These are phyloP conservation scores for Stegastes partitus DNA, from an alignment of 2,113 vertebrate species.

Conservation along the genomic window DNA sequence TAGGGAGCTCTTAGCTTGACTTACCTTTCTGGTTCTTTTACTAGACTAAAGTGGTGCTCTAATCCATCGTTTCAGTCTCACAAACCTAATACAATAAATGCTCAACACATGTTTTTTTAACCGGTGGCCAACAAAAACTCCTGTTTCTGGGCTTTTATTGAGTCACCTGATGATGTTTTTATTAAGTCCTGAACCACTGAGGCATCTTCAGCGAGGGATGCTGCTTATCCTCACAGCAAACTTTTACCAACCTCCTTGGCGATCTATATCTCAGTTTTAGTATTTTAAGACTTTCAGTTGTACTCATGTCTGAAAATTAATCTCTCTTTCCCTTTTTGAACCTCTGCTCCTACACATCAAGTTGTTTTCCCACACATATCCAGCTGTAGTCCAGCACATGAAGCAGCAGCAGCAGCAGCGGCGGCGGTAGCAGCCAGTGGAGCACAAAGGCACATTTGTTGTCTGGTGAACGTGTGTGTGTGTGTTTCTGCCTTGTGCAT, in stretches of 20 bases:
- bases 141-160: background rate
- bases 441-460: constrained; percentile 85
- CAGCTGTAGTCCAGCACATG: constrained; percentile 50
- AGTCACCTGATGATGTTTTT: background rate
- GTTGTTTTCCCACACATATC: constrained; percentile 33
- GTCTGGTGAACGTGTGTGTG: constrained; percentile 71
- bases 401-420: constrained; percentile 20
- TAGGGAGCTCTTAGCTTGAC: background rate
- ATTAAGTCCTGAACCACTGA: background rate
- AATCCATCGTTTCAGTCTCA: constrained; percentile 5
- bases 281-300: constrained; percentile 14
- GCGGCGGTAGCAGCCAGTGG: constrained; percentile 47
- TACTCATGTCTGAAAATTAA: background rate
- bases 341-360: constrained; percentile 14
- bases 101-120: background rate
- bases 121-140: background rate
- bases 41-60: background rate
- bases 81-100: background rate
- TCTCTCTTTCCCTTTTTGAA: constrained; percentile 27
- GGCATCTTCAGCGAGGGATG: background rate
- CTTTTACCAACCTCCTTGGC: background rate
- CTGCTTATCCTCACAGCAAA: background rate
- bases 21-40: background rate
- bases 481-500: constrained; percentile 36
- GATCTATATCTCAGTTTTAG: background rate